Conservation (phyloP, 2,113 vertebrate genomes). For the Xiphorhynchus elegans region DNA sequence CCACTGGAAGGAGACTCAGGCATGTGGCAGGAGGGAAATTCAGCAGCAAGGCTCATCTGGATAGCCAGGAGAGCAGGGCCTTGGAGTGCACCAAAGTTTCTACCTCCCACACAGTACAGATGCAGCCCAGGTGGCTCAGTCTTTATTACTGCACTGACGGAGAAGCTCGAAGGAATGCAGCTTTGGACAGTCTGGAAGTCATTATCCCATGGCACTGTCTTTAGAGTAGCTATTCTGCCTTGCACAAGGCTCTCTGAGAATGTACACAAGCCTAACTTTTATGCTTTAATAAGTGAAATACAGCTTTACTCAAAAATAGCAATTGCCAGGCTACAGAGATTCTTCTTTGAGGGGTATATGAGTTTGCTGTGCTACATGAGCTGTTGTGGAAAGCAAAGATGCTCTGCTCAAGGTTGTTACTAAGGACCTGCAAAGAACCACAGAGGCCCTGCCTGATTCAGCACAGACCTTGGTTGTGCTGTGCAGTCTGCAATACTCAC, state of each 20-base stretch:
- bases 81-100: not conserved
- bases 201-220: not conserved
- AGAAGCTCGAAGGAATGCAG: conserved; percentile 47
- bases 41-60: not conserved
- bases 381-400: not conserved
- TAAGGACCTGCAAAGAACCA: not conserved
- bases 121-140: conserved; percentile 47
- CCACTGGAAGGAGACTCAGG: not conserved
- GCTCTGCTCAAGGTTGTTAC: not conserved
- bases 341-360: not conserved
- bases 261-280: not conserved
- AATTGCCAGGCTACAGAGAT: not conserved
- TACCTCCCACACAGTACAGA: conserved; percentile 56
- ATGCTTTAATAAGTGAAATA: not conserved
- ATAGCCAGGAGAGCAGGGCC: not conserved
- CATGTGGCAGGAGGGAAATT: not conserved
- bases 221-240: not conserved
- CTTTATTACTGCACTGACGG: not conserved
- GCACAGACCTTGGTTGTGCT: not conserved
- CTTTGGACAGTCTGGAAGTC: conserved; percentile 49
- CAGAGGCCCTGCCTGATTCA: not conserved
- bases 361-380: not conserved
- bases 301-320: not conserved
- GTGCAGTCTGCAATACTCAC: not conserved
- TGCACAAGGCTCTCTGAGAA: not conserved